phyloP scores from a whole-genome alignment of 2,888 invertebrate genomes.

The Neria commutata region DNA sequence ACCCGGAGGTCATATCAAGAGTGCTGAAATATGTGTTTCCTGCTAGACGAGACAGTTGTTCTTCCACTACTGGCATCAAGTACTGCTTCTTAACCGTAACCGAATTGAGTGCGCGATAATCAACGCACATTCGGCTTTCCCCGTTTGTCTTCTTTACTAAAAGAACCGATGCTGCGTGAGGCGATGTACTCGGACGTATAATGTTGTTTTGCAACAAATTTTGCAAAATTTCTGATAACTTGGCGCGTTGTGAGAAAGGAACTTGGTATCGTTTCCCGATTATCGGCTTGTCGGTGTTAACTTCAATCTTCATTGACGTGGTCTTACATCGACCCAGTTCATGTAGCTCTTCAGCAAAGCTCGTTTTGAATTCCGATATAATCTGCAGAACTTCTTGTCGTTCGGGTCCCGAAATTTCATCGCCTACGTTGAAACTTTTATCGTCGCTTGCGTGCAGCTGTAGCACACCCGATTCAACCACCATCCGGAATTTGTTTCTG shows the following conservation, averaged over 20 bases:
- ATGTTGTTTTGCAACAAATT: slow-evolving; percentile 22
- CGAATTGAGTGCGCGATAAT: slow-evolving; percentile 24
- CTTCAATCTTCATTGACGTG: background rate
- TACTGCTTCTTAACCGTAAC: slow-evolving; percentile 29
- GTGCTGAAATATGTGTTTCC: slow-evolving; percentile 39
- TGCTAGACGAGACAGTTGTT: slow-evolving; percentile 31
- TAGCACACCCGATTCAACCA: background rate
- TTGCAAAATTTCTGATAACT: slow-evolving; percentile 12
- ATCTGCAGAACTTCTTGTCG: too few species aligned
- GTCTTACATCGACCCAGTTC: background rate
- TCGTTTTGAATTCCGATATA: slow-evolving; percentile 4
- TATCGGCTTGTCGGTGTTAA: too few species aligned
- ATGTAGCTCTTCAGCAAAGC: background rate
- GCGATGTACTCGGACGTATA: slow-evolving; percentile 19
- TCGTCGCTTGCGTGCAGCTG: too few species aligned
- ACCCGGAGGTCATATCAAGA: too few species aligned
- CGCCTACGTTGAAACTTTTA: too few species aligned
- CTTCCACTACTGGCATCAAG: slow-evolving; percentile 31
- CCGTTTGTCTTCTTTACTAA: too few species aligned
- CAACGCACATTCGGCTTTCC: too few species aligned
- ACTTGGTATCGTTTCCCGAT: slow-evolving; percentile 26
- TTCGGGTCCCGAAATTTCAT: too few species aligned
- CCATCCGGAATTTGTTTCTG: background rate
- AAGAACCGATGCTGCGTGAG: too few species aligned
- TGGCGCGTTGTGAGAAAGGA: slow-evolving; percentile 16